Conservation (phyloP, 2,797 vertebrate genomes). For the Notamacropus eugenii region DNA sequence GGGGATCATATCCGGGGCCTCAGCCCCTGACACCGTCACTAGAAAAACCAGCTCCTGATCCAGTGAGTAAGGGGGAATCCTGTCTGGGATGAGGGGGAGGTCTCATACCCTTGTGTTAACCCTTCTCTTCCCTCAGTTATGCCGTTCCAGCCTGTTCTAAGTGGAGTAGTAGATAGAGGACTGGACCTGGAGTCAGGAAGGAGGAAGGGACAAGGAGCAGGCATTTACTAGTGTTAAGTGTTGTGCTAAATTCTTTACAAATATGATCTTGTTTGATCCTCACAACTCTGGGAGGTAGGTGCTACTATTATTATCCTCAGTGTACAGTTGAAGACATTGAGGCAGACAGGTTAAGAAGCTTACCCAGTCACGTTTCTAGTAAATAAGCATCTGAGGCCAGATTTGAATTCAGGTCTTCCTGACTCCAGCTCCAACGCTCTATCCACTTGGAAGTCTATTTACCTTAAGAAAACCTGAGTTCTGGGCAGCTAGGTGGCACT, state of each 20-base stretch:
- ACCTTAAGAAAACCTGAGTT: background rate
- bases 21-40: slow-evolving; percentile 51
- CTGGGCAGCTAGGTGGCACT: no score
- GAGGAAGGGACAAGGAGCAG: background rate
- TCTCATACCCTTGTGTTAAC: slow-evolving; percentile 61
- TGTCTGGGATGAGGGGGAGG: slow-evolving; percentile 59
- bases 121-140: slow-evolving; percentile 3
- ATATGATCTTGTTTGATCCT: background rate
- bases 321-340: background rate
- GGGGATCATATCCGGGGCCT: slow-evolving; percentile 58
- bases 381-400: background rate
- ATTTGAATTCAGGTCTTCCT: background rate
- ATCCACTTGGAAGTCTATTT: background rate
- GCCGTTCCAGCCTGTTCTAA: background rate
- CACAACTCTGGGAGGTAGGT: background rate
- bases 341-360: background rate
- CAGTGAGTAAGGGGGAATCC: slow-evolving; percentile 18
- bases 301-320: background rate
- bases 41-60: slow-evolving; percentile 74
- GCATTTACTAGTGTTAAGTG: background rate
- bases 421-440: background rate
- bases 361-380: background rate
- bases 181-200: background rate
- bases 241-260: background rate
- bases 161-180: background rate